phyloP scores from a whole-genome alignment of 2,888 invertebrate species.

The Calameuta pallipes region DNA sequence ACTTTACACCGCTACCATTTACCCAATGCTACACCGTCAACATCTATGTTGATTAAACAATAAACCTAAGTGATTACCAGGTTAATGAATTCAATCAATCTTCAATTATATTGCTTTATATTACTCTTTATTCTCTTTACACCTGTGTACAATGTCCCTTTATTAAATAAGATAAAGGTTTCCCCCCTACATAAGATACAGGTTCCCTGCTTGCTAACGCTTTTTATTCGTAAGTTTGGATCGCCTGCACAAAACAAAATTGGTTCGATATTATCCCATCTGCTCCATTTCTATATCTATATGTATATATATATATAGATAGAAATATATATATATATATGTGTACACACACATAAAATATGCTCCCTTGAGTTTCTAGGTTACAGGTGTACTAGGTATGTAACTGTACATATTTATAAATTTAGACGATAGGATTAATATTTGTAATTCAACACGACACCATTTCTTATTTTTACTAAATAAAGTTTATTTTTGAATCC shows the following conservation, averaged over 20 bases:
- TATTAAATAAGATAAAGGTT: not conserved
- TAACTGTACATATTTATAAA: conserved; percentile 61
- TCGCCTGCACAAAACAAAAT: conserved; percentile 13
- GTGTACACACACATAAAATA: conserved; percentile 32
- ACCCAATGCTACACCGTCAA: not conserved
- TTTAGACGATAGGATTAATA: conserved; percentile 59
- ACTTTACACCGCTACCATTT: not conserved
- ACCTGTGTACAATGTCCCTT: not conserved
- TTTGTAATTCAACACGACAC: conserved; percentile 58
- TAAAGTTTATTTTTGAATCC: conserved; percentile 60
- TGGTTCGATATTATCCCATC: conserved; percentile 42
- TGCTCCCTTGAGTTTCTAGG: conserved; percentile 46
- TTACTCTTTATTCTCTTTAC: not conserved
- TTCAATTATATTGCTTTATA: not conserved
- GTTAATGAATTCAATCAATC: not conserved
- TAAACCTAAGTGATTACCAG: not conserved
- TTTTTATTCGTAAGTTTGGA: not conserved
- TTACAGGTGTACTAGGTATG: conserved; percentile 51
- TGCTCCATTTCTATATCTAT: conserved; percentile 40
- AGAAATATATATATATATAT: not conserved
- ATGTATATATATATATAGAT: too few species aligned
- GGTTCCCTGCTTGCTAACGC: not conserved
- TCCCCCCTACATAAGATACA: not conserved
- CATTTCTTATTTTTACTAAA: conserved; percentile 62
- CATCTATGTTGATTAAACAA: not conserved